These are phyloP conservation scores for Andrena trimmerana DNA, from an alignment of 2,888 invertebrate species.

Conservation along the genomic window DNA sequence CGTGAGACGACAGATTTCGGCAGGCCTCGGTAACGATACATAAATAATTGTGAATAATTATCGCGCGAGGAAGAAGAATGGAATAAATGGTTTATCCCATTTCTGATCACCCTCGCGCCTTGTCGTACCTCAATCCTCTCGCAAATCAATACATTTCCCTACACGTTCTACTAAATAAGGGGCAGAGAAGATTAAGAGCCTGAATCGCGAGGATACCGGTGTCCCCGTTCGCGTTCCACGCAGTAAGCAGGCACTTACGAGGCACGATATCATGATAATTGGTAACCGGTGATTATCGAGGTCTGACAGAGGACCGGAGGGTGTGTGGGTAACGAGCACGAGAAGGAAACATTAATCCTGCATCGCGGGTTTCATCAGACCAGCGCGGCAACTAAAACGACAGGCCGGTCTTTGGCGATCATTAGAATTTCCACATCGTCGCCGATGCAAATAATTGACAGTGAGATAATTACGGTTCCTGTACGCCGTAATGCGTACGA, in stretches of 20 bases:
- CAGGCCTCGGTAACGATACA: too few species aligned
- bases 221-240: neutral
- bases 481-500: slow-evolving; percentile 52
- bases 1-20: too few species aligned
- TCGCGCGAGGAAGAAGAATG: too few species aligned
- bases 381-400: slow-evolving; percentile 53
- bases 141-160: too few species aligned
- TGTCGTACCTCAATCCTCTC: too few species aligned
- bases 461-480: slow-evolving; percentile 52
- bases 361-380: slow-evolving; percentile 64
- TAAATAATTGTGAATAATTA: too few species aligned
- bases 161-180: too few species aligned
- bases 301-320: slow-evolving; percentile 40
- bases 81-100: too few species aligned
- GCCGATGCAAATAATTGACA: slow-evolving; percentile 72
- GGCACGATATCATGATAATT: slow-evolving; percentile 48
- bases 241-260: slow-evolving; percentile 25
- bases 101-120: too few species aligned
- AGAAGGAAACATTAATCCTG: slow-evolving; percentile 54
- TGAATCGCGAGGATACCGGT: slow-evolving; percentile 5
- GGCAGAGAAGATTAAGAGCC: too few species aligned
- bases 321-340: slow-evolving; percentile 47
- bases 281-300: slow-evolving; percentile 56
- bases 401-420: slow-evolving; percentile 61
- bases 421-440: slow-evolving; percentile 70